These are phyloP conservation scores for Myathropa florea DNA, from an alignment of 2,888 invertebrate species.

Conservation along the genomic window DNA sequence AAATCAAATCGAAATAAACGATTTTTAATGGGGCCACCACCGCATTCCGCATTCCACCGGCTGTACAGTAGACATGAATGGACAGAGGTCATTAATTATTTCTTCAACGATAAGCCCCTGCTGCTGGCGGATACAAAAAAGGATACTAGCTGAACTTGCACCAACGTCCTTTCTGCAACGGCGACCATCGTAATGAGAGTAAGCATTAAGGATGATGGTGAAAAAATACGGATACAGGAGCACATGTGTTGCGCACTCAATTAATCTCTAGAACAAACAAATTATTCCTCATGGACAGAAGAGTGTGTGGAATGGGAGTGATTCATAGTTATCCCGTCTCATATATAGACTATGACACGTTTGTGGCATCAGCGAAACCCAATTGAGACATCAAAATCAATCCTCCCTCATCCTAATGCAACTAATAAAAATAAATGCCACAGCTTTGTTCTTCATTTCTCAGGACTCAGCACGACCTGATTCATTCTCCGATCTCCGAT, in stretches of 20 bases:
- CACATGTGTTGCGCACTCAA: slow-evolving; percentile 65
- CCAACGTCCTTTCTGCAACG: slow-evolving; percentile 9
- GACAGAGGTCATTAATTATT: slow-evolving; percentile 80
- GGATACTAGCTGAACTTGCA: slow-evolving; percentile 8
- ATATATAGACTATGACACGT: neutral
- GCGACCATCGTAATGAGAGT: slow-evolving; percentile 37
- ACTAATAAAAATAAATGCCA: slow-evolving; percentile 65
- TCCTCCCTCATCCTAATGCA: slow-evolving; percentile 32
- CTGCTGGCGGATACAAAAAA: slow-evolving; percentile 34
- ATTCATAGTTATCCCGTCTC: neutral
- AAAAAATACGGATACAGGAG: slow-evolving; percentile 14
- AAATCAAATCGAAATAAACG: slow-evolving; percentile 81
- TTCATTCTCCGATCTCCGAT: slow-evolving; percentile 62
- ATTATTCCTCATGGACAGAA: neutral
- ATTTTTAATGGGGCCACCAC: slow-evolving; percentile 78
- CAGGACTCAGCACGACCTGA: slow-evolving; percentile 26
- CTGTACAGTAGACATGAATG: slow-evolving; percentile 37
- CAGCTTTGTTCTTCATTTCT: slow-evolving; percentile 54
- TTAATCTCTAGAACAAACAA: slow-evolving; percentile 56
- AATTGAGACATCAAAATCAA: slow-evolving; percentile 58
- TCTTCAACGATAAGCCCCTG: slow-evolving; percentile 76
- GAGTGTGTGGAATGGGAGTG: slow-evolving; percentile 26
- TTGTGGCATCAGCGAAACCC: slow-evolving; percentile 14
- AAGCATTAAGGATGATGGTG: slow-evolving; percentile 32
- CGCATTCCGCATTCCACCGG: neutral